Base-by-base conservation (phyloP, 2,113 vertebrate genomes). In the Hassar affinis region DNA sequence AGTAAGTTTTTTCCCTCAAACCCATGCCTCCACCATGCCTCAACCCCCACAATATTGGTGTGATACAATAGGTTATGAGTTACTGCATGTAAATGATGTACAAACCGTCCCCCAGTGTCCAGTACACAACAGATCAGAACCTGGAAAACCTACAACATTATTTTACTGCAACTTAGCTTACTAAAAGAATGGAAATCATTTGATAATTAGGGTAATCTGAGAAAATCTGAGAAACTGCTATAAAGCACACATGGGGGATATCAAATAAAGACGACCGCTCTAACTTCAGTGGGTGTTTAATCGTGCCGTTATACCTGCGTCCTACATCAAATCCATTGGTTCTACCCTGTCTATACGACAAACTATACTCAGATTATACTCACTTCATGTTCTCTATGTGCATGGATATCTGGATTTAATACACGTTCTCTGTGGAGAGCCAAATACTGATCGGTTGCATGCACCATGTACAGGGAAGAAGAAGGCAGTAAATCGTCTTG, bases 401-500 rank as follows among this genome's bases (percentile, higher is more conserved):
- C 51, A 56, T 6, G 30, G 18, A 38, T 77, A 54, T 77, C 74
- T 77, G 74, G 74, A 56, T 77, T 56, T 56, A 56, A 77, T 56
- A 35, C 74, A 56, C 30, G 14, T 33, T 56, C 51, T 35, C n/a
- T 14, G 45, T 52, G 72, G 15, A 51, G 51, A 77, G 51, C 51
- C 74, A 77, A 77, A 77, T 38, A 14, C 51, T 27, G 47, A 30
- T 51, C 15, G n/a, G 47, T 74, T 76, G 49, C 72, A 54, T 1
- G 17, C 49, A 22, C 45, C 10, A 74, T 51, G 71, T 30, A 51
- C n/a, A 51, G 4, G 4, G 27, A 33, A 76, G 30, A 20, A 35
- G 15, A 56, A 38, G 20, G 74, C 51, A 35, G 30, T 56, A 77
- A 77, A 77, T 77, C 18, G 20, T 56, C 74, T 22, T 38, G 30